Base-by-base conservation (phyloP, 2,113 vertebrate species). In the Dicerorhinus sumatrensis region DNA sequence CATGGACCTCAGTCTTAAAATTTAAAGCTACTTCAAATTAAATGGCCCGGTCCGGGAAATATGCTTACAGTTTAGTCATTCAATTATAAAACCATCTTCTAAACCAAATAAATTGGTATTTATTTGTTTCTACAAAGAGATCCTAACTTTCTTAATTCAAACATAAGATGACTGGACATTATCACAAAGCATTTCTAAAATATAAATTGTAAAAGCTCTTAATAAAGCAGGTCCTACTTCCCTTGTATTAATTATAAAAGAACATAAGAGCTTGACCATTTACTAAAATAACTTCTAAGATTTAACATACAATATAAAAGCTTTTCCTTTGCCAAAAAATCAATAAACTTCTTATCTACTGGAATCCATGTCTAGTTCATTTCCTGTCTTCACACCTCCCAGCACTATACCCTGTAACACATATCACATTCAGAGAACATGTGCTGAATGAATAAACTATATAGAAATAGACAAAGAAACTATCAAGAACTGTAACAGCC, bases 251-350 rank as follows among this genome's bases (percentile, higher is more conserved):
- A 72, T 33, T 17, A 65, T 70, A 88, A 79, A 75, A 16, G 58
- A 33, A 63, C 17, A 2, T 6, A 69, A 65, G 17, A 95, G 6
- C 46, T 36, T 72, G 25, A 39, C 3, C 20, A 82, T 58, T 95
- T 97, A 75, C 76, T 83, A 96, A 91, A 91, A 81, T 88, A 96
- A 91, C 42, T 70, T 75, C 18, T n/a, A 92, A 92, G 54, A 73
- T 62, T 67, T 92, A 76, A 85, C 14, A 76, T 20, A 95, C 23
- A 87, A 39, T 51, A 94, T 18, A 63, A 80, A 91, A 10, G 46
- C 13, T 75, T 67, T 81, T 60, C 82, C 85, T 90, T 70, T 91
- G 60, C 54, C 29, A 80, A 75, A 69, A 48, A 77, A 87, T 58
- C 8, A 89, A 80, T 13, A 46, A 83, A 51, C 7, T 58, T 81